These are phyloP conservation scores for Chionodraco myersi DNA, from an alignment of 2,113 vertebrate genomes.

Conservation along the genomic window DNA sequence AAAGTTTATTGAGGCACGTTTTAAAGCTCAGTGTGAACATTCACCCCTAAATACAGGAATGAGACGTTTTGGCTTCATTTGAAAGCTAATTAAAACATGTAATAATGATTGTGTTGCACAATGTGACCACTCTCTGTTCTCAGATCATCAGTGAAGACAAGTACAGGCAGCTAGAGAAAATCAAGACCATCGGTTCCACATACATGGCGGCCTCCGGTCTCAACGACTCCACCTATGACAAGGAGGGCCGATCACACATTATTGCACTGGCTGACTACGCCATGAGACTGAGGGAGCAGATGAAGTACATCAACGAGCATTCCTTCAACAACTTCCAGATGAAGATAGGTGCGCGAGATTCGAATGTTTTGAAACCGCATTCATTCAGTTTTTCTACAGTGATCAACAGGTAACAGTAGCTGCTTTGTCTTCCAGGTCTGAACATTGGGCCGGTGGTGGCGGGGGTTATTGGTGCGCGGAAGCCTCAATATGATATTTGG, in stretches of 20 bases:
- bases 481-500: conserved; percentile 97
- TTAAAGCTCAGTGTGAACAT: not conserved
- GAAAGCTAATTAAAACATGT: too few relatives aligned
- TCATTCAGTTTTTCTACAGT: not conserved
- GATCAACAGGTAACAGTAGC: too few relatives aligned
- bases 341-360: conserved; percentile 87
- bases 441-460: conserved; percentile 97
- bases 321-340: conserved; percentile 98
- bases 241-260: conserved; percentile 89
- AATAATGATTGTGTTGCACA: not conserved
- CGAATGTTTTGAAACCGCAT: not conserved
- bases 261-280: conserved; percentile 92
- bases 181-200: conserved; percentile 96
- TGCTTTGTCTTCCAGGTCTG: conserved; percentile 82
- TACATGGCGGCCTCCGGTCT: conserved; percentile 96
- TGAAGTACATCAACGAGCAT: conserved; percentile 96
- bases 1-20: not conserved
- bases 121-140: not conserved
- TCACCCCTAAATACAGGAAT: too few relatives aligned
- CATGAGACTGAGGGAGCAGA: conserved; percentile 94
- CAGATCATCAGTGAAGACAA: conserved; percentile 95
- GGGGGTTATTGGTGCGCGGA: conserved; percentile 93
- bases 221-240: conserved; percentile 94
- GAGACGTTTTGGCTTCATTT: too few relatives aligned
- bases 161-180: conserved; percentile 95